Evolutionary conservation across 2,888 invertebrate genomes (phyloP), one percentile per base, ranked within the genome.

Genomic region (Germaria angustata): DNA sequence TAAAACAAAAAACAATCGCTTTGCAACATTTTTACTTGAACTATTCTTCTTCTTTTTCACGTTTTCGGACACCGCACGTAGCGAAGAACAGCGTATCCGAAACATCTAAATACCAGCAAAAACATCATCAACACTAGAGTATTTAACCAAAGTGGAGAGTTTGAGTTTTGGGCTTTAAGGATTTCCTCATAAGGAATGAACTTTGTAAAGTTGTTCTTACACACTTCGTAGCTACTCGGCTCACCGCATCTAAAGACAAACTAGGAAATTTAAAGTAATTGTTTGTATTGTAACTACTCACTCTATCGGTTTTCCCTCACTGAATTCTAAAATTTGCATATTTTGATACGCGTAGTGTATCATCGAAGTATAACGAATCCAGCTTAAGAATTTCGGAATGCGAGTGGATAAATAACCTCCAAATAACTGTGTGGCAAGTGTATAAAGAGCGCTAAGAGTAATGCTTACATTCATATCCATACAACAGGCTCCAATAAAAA

Each of bases 331-430:
- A 84, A 95, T 95, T 90, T 95, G 95, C 95, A 95, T 95, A 89
- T 95, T 95, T 88, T 95, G 94, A 91, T 95, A 96, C 77, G 95
- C 95, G 90, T 96, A 96, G 90, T 95, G 95, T 66, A 95, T 94
- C 94, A 95, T 94, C 63, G 95, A 95, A 76, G 94, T 92, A 88
- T 95, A 95, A 85, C 94, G 93, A 90, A 95, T 93, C 95, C 95
- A 95, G 87, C 93, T 93, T 75, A 95, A 90, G 93, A 95, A 95
- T 36, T 93, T 92, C 20, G 95, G 95, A 87, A 95, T 94, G 87
- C 94, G 93, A 51, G 94, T 94, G 57, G 95, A 94, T 84, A 95
- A 92, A 90, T 95, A 96, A 41, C 95, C 92, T 83, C 95, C 95
- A 88, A 95, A 94, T 61, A 96, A 92, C 90, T 96, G 95, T 49